Base-by-base conservation (phyloP, 1,140 invertebrate species). In the Penaeus chinensis region DNA sequence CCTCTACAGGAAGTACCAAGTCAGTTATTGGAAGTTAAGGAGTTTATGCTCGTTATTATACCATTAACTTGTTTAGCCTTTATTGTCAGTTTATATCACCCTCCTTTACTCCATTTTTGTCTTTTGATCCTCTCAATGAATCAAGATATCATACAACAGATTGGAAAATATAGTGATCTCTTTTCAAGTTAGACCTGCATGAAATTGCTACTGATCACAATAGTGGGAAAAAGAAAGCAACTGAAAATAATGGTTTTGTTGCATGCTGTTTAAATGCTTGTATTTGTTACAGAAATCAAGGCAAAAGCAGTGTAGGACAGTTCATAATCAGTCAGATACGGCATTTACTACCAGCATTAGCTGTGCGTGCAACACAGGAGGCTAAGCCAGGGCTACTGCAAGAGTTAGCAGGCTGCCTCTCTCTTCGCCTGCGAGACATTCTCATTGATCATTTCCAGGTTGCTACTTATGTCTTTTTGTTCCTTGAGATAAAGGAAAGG, bases 361-460 rank as follows among this genome's bases (percentile, higher is more conserved):
- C 83, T 65, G 81, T 89, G 24, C 37, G 82, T 24, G 82, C 87
- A 71, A 27, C 82, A 47, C 76, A 85, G 65, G 82, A 85, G 32
- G 42, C 24, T 16, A 80, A 60, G 37, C 87, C 87, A 20, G 54
- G 62, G 20, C 60, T 89, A 13, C 82, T 89, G 10, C 87, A 89
- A 42, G 87, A 89, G 60, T 61, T 89, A 24, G 82, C 87, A 22
- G 77, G 61, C 16, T 89, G 87, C 42, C 69, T 89, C 18, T 76
- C 76, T 13, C 37, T 85, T 63, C 74, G 87, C 19, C 77, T 89
- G 22, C 54, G 87, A 27, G 87, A 89, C 66, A 81, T 89, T 42
- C 77, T 89, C 8, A 89, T 89, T 85, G 87, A 89, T 61, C 82
- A 89, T 62, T 89, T 89, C 32, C 87, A 89, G 82, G 87, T 89